Base-by-base conservation (phyloP, 1,140 invertebrate genomes). In the Pinna nobilis region DNA sequence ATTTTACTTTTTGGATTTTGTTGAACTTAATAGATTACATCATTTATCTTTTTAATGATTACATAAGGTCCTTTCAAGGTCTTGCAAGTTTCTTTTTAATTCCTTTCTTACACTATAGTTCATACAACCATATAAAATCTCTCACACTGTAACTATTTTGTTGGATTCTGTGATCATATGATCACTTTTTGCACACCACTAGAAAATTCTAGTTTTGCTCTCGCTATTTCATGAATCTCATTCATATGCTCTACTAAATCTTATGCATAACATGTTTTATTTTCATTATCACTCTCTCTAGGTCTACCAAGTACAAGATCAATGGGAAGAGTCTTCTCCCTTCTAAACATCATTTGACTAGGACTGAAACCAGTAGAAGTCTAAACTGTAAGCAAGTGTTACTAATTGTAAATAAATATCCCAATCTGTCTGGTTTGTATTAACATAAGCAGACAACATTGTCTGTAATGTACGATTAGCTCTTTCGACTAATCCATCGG, bases 401-500 rank as follows among this genome's bases (percentile, higher is more conserved):
- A 74, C 47, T 1, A 65, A 53, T 18, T 55, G 64, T 11, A 79
- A 50, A 37, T 59, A 53, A 1, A 39, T 33, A 49, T 79, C 74
- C 77, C 68, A 79, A 39, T 76, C 66, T 2, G 13, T 39, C 32
- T 68, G 37, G 9, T 66, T 51, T 18, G 47, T 33, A 7, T 18
- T 13, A 7, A 60, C 25, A 28, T 41, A 90, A 79, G 77, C 44
- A 5, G 69, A 25, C 49, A 84, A 63, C 64, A 73, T 72, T 6
- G 70, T 41, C 20, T 64, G 35, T 6, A 83, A 37, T 7, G 85
- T 84, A 7, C 79, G 51, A 64, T 84, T 86, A 23, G 79, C 65
- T 57, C 84, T 70, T 35, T 85, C 76, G n/a, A 79, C 70, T 63
- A 68, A 50, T 30, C 75, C 78, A 67, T 79, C 69, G 23, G 66